phyloP scores from a whole-genome alignment of 2,113 vertebrate genomes.

The Cichladusa arquata region DNA sequence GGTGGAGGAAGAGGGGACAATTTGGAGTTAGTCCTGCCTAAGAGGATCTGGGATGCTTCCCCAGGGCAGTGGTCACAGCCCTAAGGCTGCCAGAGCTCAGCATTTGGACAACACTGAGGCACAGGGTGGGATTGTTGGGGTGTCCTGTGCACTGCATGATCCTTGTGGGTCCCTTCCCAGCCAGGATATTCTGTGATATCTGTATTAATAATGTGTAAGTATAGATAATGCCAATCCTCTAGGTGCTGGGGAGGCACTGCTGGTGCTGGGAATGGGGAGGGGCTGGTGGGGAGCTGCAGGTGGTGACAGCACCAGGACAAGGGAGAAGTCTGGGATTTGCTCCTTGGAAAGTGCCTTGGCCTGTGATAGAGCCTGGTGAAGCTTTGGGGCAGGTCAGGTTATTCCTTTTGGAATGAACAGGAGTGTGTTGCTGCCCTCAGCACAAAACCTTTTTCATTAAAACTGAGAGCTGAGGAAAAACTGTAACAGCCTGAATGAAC shows the following conservation, averaged over 20 bases:
- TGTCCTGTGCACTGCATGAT: neutral
- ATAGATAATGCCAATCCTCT: rapidly evolving
- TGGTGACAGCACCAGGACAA: neutral
- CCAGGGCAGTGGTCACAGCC: neutral
- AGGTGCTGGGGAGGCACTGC: neutral
- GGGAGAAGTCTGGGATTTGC: neutral
- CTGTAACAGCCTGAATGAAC: neutral
- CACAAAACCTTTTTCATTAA: neutral
- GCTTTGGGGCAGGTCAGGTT: neutral
- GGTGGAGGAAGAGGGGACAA: neutral
- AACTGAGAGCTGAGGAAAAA: neutral
- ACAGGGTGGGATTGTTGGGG: neutral
- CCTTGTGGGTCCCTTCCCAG: neutral
- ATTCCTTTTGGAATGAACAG: neutral
- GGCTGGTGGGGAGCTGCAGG: neutral
- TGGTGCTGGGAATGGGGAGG: neutral
- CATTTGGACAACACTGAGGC: neutral
- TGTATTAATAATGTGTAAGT: rapidly evolving
- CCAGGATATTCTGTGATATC: neutral
- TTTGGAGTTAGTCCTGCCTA: neutral
- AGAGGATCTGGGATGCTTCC: no score
- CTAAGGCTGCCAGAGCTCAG: no score
- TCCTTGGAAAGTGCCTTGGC: neutral
- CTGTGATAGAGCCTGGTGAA: neutral
- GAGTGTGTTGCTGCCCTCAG: neutral